These are phyloP conservation scores for Mus pahari DNA, from an alignment of 2,113 vertebrate genomes.

Conservation along the genomic window DNA sequence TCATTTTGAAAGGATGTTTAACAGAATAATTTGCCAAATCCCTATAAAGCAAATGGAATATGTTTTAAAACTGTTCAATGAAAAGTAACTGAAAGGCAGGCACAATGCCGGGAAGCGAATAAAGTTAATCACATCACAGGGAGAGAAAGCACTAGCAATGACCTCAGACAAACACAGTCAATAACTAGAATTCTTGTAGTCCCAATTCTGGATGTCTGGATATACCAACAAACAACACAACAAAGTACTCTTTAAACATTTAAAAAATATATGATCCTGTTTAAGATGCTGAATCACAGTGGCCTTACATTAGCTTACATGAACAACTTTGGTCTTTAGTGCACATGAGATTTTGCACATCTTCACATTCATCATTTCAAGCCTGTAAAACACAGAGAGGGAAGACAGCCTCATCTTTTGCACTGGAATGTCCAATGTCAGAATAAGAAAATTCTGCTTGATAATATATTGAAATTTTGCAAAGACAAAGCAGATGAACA, in stretches of 20 bases:
- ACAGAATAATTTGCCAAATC: slow-evolving; percentile 71
- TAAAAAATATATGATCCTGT: neutral
- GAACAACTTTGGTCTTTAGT: neutral
- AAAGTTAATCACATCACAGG: slow-evolving; percentile 41
- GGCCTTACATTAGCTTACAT: neutral
- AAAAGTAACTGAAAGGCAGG: slow-evolving; percentile 53
- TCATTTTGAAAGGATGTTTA: slow-evolving; percentile 53
- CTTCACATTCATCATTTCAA: neutral
- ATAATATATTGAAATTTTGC: neutral
- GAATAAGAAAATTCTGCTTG: neutral
- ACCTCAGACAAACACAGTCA: neutral
- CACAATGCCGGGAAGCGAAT: neutral
- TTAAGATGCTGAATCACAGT: neutral
- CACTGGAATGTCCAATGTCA: neutral
- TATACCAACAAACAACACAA: neutral
- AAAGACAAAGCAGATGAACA: neutral
- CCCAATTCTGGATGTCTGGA: neutral
- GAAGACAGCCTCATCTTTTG: neutral
- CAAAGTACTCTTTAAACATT: neutral
- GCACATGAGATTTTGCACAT: neutral
- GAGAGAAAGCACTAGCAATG: neutral
- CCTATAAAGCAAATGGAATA: slow-evolving; percentile 52
- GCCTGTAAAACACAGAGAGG: neutral
- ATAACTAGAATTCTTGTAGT: neutral
- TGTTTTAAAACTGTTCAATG: slow-evolving; percentile 65